Evolutionary conservation across 2,113 vertebrate genomes (phyloP).

Genomic region (Actenoides lindsayi): DNA sequence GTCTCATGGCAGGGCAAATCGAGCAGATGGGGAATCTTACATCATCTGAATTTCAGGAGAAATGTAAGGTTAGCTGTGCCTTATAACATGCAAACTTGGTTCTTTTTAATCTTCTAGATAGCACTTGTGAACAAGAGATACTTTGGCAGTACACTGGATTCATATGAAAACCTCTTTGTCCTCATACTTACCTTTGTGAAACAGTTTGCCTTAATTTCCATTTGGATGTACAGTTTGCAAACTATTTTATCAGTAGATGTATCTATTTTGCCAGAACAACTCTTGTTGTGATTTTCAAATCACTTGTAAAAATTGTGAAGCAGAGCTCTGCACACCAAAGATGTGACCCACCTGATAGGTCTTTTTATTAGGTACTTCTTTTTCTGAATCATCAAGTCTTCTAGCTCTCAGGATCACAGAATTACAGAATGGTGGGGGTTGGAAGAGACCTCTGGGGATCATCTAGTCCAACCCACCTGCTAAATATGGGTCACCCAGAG

Average conservation of each 20-base stretch:
- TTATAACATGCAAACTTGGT: background rate
- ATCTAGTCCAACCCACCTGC: too few relatives aligned
- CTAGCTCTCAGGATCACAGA: background rate
- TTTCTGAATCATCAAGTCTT: background rate
- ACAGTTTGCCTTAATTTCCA: background rate
- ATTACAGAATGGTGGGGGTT: too few relatives aligned
- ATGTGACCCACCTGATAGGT: rapidly evolving
- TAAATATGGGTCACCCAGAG: too few relatives aligned
- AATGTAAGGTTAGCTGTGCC: background rate
- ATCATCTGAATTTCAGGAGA: background rate
- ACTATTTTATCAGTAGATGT: background rate
- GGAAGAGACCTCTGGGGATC: too few relatives aligned
- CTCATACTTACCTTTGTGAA: background rate
- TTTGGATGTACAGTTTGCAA: background rate
- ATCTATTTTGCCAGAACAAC: background rate
- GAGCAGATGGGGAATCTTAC: background rate
- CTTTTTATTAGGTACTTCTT: background rate
- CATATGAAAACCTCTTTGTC: background rate
- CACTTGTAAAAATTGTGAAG: background rate
- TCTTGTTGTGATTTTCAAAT: background rate
- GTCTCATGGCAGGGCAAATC: background rate
- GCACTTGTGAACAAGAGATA: background rate
- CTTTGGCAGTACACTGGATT: background rate
- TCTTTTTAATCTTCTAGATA: background rate
- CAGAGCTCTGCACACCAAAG: background rate